Evolutionary conservation across 2,113 vertebrate species (phyloP).

Genomic region (Gavialis gangeticus): DNA sequence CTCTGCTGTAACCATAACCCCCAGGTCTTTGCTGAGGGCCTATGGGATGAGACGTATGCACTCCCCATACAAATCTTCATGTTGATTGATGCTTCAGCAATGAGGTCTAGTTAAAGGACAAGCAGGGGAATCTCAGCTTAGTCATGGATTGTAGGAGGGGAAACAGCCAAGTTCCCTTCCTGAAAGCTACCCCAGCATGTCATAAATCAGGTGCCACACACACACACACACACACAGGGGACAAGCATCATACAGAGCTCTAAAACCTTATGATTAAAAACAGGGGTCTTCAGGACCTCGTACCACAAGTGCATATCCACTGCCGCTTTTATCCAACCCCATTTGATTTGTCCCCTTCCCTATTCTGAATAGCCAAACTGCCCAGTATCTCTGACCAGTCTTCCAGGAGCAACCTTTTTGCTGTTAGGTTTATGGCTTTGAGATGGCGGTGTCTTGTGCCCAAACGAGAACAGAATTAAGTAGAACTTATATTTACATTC

Average conservation of each 20-base stretch:
- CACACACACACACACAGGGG: no score
- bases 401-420: conserved; percentile 27
- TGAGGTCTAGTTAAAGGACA: background rate
- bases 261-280: background rate
- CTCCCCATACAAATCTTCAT: accelerated
- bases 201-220: background rate
- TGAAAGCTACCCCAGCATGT: background rate
- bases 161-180: background rate
- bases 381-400: background rate
- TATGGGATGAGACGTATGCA: accelerated
- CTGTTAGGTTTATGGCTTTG: background rate
- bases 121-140: background rate
- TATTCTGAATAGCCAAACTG: background rate
- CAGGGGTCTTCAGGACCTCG: background rate
- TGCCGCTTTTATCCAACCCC: background rate
- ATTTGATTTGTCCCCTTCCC: background rate
- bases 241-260: background rate
- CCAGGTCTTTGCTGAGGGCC: accelerated
- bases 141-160: background rate
- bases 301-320: background rate
- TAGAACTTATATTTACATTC: no score
- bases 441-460: conserved; percentile 22
- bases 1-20: accelerated
- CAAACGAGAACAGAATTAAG: conserved; percentile 33
- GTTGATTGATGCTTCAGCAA: background rate